These are phyloP conservation scores for Microctonus brassicae DNA, from an alignment of 2,888 invertebrate species.

Conservation along the genomic window DNA sequence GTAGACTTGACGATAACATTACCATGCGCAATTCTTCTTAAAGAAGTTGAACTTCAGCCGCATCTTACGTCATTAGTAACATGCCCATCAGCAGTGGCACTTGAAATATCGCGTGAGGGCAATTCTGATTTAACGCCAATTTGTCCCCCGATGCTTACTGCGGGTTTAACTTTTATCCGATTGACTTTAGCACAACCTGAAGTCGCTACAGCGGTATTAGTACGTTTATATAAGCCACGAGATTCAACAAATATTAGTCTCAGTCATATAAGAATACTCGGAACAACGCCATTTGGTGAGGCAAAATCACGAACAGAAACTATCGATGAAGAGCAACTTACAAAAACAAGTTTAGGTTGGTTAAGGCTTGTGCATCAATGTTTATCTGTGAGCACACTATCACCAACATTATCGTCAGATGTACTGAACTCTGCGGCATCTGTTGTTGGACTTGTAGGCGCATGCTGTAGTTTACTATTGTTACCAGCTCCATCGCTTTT, in stretches of 20 bases:
- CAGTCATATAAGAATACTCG: slow-evolving; percentile 87
- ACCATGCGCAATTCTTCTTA: slow-evolving; percentile 89
- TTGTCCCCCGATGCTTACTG: slow-evolving; percentile 87
- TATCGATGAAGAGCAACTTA: slow-evolving; percentile 73
- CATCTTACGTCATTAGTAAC: slow-evolving; percentile 89
- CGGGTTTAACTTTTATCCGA: slow-evolving; percentile 89
- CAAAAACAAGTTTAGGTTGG: slow-evolving; percentile 83
- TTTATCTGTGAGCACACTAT: slow-evolving; percentile 71
- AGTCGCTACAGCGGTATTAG: slow-evolving; percentile 86
- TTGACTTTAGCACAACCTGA: slow-evolving; percentile 86
- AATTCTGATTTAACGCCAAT: slow-evolving; percentile 84
- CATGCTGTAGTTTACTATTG: slow-evolving; percentile 80
- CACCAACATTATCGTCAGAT: slow-evolving; percentile 65
- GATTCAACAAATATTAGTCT: slow-evolving; percentile 92
- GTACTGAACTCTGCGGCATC: slow-evolving; percentile 77
- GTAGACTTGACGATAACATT: slow-evolving; percentile 88
- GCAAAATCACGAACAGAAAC: slow-evolving; percentile 66
- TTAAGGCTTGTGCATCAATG: slow-evolving; percentile 85
- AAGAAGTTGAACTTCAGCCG: slow-evolving; percentile 89
- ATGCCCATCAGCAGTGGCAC: slow-evolving; percentile 89
- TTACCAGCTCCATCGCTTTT: slow-evolving; percentile 78
- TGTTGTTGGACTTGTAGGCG: slow-evolving; percentile 77
- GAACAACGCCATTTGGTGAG: slow-evolving; percentile 85
- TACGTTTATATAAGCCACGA: slow-evolving; percentile 85
- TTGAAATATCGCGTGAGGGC: slow-evolving; percentile 88